Evolutionary conservation across 1,140 invertebrate species (phyloP), one percentile per base, ranked within the genome.

Genomic region (Euglossa dilemma): DNA sequence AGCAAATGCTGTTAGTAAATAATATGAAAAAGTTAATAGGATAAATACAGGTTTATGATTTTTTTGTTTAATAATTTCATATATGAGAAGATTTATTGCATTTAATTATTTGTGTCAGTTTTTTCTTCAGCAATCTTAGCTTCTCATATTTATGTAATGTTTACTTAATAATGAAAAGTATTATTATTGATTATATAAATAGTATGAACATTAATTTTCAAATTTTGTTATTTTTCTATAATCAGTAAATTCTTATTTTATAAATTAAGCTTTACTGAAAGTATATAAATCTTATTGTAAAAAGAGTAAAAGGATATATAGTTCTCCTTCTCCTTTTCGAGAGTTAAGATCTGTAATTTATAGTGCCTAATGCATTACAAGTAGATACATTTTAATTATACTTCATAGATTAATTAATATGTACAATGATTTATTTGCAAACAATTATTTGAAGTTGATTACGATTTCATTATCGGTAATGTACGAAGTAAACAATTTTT

Each of bases 1-100:
- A 59, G 36, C 70, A 86, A 79, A 84, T 63, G 57, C 18, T 43
- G 50, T 84, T 50, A 56, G 25, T 57, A 57, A 25, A 67, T 64
- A 56, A 76, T 43, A 54, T 28, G 20, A 6, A 28, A 57, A 52
- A 52, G 14, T 56, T 0, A 57, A 16, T 23, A 59, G 16, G 18
- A 25, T 52, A 45, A 6, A 78, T 56, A 57, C 6, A 69, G 69
- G 47, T 50, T 75, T 6, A 7, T 36, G 16, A 50, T 16, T 75
- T 63, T 2, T 61, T 52, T n/a, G n/a, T n/a, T n/a, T 16, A 54
- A 7, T 57, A 11, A 56, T 71, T 71, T 56, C 47, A 25, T 70
- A 28, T 70, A 25, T 36, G 16, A 23, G 0, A 7, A 28, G 12
- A 50, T 69, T 18, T 69, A 69, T 47, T 69, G 2, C 3, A 50